These are phyloP conservation scores for Cherax destructor DNA, from an alignment of 1,140 invertebrate species.

Conservation along the genomic window DNA sequence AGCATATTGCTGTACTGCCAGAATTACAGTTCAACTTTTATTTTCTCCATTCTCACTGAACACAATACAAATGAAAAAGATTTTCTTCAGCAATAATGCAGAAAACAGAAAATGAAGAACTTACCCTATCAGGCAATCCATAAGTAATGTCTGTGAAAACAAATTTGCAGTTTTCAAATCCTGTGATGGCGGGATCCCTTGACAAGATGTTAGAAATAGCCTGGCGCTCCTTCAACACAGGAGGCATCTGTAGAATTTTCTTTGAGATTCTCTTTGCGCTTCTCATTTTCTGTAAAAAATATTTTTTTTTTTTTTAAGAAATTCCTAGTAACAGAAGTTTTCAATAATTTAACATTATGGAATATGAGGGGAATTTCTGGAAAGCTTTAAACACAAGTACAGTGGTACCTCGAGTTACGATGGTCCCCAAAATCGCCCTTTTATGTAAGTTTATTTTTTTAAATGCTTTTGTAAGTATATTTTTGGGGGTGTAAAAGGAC, in stretches of 20 bases:
- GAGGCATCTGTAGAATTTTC: slow-evolving; percentile 47
- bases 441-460: too few species aligned
- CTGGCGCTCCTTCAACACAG: slow-evolving; percentile 42
- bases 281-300: slow-evolving; percentile 8
- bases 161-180: slow-evolving; percentile 22
- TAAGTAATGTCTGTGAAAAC: slow-evolving; percentile 58
- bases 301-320: not conserved
- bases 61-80: too few species aligned
- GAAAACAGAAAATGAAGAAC: not conserved
- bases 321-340: not conserved
- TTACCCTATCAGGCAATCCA: slow-evolving; percentile 49
- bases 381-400: not conserved
- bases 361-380: not conserved
- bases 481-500: too few species aligned
- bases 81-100: not conserved
- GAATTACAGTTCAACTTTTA: too few species aligned
- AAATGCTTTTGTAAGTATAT: too few species aligned
- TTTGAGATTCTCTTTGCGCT: not conserved
- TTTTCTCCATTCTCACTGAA: too few species aligned
- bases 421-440: too few species aligned
- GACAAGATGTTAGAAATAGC: slow-evolving; percentile 29
- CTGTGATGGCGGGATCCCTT: slow-evolving; percentile 37
- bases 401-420: too few species aligned
- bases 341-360: not conserved
- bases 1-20: too few species aligned